phyloP scores from a whole-genome alignment of 2,888 invertebrate genomes.

The Lycocerus yunnanus region DNA sequence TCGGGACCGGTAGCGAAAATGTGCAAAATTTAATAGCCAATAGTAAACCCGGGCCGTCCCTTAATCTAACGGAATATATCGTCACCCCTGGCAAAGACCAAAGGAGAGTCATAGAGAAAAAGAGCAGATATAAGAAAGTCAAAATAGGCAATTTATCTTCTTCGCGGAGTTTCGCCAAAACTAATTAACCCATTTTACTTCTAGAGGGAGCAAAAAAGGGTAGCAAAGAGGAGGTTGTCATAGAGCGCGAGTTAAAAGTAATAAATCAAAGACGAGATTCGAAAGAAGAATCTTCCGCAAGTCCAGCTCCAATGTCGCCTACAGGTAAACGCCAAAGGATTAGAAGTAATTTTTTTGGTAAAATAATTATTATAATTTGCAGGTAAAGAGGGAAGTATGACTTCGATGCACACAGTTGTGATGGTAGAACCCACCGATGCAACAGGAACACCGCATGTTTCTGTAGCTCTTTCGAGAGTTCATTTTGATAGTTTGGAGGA shows the following conservation, averaged over 20 bases:
- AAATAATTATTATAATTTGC: not conserved
- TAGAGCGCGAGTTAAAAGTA: conserved; percentile 26
- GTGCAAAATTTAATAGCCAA: conserved; percentile 55
- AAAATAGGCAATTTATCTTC: not conserved
- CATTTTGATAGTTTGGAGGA: conserved; percentile 49
- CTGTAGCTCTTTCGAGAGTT: conserved; percentile 45
- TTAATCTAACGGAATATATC: conserved; percentile 51
- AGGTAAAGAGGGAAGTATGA: not conserved
- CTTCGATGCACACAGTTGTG: conserved; percentile 29
- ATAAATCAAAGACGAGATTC: conserved; percentile 31
- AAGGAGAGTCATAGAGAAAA: conserved; percentile 12
- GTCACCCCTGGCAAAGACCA: conserved; percentile 39
- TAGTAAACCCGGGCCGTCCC: conserved; percentile 45
- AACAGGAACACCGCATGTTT: conserved; percentile 38
- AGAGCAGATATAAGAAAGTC: conserved; percentile 5
- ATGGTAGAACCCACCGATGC: conserved; percentile 32
- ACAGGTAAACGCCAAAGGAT: not conserved
- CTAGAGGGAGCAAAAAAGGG: not conserved
- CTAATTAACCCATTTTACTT: not conserved
- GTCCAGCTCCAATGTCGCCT: not conserved
- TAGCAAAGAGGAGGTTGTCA: conserved; percentile 22
- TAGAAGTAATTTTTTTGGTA: not conserved
- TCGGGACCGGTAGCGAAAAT: conserved; percentile 59
- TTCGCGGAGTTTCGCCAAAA: not conserved
- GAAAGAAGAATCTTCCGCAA: conserved; percentile 14